Conservation (phyloP, 2,797 vertebrate genomes). For the Rhincodon typus region DNA sequence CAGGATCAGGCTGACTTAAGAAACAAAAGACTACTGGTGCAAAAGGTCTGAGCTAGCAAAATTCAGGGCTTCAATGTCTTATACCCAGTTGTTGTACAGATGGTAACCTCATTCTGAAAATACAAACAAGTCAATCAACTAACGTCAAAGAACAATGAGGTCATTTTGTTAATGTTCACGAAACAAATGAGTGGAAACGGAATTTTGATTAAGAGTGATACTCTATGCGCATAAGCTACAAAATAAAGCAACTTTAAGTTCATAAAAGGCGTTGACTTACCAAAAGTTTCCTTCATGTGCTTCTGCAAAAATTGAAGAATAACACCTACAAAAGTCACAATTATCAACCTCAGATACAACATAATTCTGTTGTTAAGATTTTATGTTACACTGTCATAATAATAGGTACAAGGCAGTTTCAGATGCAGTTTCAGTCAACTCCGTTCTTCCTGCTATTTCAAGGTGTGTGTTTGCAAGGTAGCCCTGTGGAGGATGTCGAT, state of each 20-base stretch:
- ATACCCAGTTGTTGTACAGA: background rate
- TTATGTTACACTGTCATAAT: background rate
- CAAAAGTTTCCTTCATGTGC: background rate
- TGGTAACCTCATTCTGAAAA: background rate
- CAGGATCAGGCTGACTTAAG: background rate
- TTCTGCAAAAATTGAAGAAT: background rate
- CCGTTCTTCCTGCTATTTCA: background rate
- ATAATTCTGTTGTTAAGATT: background rate
- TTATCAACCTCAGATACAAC: background rate
- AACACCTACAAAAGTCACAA: background rate
- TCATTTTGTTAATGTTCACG: background rate
- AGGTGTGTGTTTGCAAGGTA: background rate
- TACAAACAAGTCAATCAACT: background rate
- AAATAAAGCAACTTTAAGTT: background rate
- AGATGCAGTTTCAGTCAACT: background rate
- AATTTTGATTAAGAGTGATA: background rate
- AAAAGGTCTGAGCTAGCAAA: background rate
- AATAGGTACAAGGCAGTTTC: background rate
- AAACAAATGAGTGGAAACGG: background rate
- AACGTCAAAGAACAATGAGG: background rate
- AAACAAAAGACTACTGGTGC: background rate
- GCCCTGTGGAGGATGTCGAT: background rate
- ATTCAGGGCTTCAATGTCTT: background rate
- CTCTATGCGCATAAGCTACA: background rate
- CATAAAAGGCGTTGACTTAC: background rate